These are phyloP conservation scores for Urocyon cinereoargenteus DNA, from an alignment of 2,797 vertebrate genomes.

Conservation along the genomic window DNA sequence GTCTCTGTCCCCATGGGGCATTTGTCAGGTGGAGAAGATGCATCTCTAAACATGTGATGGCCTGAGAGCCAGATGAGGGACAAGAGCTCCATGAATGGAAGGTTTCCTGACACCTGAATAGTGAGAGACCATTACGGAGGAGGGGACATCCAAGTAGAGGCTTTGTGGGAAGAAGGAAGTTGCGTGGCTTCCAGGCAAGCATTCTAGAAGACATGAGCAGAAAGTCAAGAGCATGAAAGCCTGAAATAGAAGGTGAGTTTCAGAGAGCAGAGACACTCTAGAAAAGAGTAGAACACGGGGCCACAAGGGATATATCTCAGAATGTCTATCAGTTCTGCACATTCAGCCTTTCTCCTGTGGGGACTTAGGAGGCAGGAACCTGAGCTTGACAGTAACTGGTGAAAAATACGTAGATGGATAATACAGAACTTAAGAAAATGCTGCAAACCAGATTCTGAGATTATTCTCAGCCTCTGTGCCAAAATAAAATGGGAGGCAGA, in stretches of 20 bases:
- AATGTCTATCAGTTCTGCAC: background rate
- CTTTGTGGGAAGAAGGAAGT: background rate
- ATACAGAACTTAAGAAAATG: background rate
- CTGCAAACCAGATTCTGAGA: background rate
- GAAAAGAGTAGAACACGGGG: background rate
- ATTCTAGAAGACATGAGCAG: background rate
- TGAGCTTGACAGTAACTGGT: background rate
- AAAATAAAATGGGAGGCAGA: background rate
- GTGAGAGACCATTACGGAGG: background rate
- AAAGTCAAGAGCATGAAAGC: background rate
- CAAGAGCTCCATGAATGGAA: background rate
- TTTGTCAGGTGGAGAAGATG: background rate
- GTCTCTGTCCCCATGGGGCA: background rate
- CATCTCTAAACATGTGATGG: too few relatives aligned
- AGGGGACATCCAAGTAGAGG: background rate
- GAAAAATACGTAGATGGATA: background rate
- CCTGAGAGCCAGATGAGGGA: background rate
- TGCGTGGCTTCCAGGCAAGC: background rate
- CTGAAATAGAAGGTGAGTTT: background rate
- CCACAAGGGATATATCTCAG: rapidly evolving
- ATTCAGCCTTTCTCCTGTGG: background rate
- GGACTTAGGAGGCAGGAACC: background rate
- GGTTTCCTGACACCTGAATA: background rate
- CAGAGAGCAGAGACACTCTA: background rate
- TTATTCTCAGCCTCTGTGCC: background rate